Evolutionary conservation across 2,113 vertebrate genomes (phyloP).

Genomic region (Pygathrix nemaeus): DNA sequence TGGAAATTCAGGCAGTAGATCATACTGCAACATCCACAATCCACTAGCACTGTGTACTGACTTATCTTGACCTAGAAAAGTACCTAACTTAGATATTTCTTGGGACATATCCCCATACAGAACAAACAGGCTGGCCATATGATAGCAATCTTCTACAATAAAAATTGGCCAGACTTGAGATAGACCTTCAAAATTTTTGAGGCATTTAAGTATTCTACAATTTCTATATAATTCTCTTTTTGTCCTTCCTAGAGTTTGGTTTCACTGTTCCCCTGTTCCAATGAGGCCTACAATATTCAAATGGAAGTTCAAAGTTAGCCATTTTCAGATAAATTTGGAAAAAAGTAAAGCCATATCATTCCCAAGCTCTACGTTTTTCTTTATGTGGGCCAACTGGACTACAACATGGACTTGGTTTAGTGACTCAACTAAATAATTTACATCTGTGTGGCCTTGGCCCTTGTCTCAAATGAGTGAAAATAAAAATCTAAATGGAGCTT

Average conservation of each 20-base stretch:
- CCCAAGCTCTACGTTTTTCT: neutral
- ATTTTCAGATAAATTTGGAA: slow-evolving; percentile 27
- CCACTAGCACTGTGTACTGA: neutral
- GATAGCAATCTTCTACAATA: neutral
- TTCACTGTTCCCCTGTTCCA: neutral
- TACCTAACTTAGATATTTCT: neutral
- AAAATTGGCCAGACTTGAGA: neutral
- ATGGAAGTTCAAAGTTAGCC: neutral
- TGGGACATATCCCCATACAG: neutral
- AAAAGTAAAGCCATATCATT: neutral
- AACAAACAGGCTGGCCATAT: neutral
- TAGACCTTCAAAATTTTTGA: neutral
- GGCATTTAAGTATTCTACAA: neutral
- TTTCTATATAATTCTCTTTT: neutral
- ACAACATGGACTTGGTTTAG: neutral
- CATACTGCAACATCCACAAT: neutral
- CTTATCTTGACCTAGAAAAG: neutral
- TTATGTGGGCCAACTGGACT: neutral
- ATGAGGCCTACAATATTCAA: neutral
- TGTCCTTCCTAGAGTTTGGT: neutral
- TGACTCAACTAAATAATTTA: neutral
- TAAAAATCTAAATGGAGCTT: neutral
- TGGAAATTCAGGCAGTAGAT: neutral
- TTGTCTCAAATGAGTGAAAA: slow-evolving; percentile 20
- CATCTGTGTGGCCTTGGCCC: neutral